Evolutionary conservation across 2,888 invertebrate genomes (phyloP).

Genomic region (Eupeodes luniger): DNA sequence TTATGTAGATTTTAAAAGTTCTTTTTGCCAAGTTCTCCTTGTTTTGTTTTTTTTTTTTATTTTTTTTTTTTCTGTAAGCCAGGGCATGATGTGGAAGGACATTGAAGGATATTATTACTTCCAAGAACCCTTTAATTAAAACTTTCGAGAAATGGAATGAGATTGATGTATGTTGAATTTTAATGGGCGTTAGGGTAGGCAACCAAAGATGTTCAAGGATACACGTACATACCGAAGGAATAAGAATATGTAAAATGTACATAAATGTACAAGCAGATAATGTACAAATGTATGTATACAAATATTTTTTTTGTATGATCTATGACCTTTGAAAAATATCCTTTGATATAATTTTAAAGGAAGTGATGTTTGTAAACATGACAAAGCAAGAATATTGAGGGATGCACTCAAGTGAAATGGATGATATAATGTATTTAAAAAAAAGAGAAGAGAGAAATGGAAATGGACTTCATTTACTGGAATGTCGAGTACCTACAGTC

Average conservation of each 20-base stretch:
- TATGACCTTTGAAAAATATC: constrained; percentile 44
- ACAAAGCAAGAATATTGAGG: not conserved
- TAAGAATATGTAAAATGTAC: not conserved
- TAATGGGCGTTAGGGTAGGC: constrained; percentile 25
- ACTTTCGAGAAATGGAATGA: constrained; percentile 48
- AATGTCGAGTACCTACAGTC: not conserved
- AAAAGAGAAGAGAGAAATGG: not conserved
- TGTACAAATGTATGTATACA: not conserved
- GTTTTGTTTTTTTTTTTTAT: not conserved
- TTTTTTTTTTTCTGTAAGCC: constrained; percentile 1
- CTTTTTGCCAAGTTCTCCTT: constrained; percentile 3
- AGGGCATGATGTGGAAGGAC: constrained; percentile 46
- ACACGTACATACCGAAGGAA: not conserved
- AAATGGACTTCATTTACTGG: not conserved
- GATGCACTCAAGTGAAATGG: constrained; percentile 27
- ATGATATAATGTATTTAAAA: constrained; percentile 2
- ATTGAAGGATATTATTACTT: constrained; percentile 71
- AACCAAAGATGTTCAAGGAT: constrained; percentile 12
- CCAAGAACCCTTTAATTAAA: constrained; percentile 71
- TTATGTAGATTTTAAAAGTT: constrained; percentile 33
- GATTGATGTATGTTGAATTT: constrained; percentile 50
- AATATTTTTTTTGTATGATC: constrained; percentile 13
- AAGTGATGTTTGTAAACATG: constrained; percentile 16
- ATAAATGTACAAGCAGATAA: no score
- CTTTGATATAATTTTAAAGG: constrained; percentile 32